A percentile compares a stretch with the other conserved stretches of the same genome.
These are phyloP conservation scores for Erynnis tages DNA, from an alignment of 2,888 invertebrate genomes.

Conservation along the genomic window DNA sequence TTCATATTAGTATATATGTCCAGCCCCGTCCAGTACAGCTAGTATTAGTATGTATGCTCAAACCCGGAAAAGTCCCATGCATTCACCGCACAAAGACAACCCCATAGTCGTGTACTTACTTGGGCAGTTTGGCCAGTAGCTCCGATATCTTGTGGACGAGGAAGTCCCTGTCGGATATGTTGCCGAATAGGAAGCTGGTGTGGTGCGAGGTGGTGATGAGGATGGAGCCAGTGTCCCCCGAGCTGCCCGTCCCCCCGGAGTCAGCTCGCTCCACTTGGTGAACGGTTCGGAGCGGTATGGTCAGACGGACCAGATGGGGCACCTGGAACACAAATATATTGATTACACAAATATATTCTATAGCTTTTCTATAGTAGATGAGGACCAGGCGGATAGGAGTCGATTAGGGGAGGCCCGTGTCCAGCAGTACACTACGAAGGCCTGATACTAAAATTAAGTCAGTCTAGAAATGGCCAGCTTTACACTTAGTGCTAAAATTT, in stretches of 20 bases:
- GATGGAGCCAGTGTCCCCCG: slow-evolving; percentile 83
- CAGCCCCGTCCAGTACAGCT: too few species aligned
- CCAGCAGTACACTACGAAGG: too few species aligned
- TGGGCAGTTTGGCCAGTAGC: slow-evolving; percentile 86
- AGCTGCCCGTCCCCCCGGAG: slow-evolving; percentile 84
- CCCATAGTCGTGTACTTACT: slow-evolving; percentile 50
- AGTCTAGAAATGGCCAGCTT: too few species aligned
- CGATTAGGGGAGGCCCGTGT: too few species aligned
- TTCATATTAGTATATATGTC: too few species aligned
- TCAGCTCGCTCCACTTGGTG: slow-evolving; percentile 89
- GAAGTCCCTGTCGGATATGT: slow-evolving; percentile 93
- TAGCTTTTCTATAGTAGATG: too few species aligned
- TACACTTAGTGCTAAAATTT: too few species aligned
- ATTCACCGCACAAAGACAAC: neutral
- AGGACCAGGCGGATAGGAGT: too few species aligned
- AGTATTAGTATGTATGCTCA: neutral
- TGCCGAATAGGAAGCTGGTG: slow-evolving; percentile 93
- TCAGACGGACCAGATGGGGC: slow-evolving; percentile 89
- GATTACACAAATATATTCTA: too few species aligned
- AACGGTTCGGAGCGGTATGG: slow-evolving; percentile 93
- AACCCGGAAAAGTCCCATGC: neutral
- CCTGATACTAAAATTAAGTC: too few species aligned
- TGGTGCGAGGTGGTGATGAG: slow-evolving; percentile 91
- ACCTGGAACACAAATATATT: slow-evolving; percentile 77
- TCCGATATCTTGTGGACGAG: slow-evolving; percentile 95